These are phyloP conservation scores for Dromococcyx pavoninus DNA, from an alignment of 2,797 vertebrate species.

Conservation along the genomic window DNA sequence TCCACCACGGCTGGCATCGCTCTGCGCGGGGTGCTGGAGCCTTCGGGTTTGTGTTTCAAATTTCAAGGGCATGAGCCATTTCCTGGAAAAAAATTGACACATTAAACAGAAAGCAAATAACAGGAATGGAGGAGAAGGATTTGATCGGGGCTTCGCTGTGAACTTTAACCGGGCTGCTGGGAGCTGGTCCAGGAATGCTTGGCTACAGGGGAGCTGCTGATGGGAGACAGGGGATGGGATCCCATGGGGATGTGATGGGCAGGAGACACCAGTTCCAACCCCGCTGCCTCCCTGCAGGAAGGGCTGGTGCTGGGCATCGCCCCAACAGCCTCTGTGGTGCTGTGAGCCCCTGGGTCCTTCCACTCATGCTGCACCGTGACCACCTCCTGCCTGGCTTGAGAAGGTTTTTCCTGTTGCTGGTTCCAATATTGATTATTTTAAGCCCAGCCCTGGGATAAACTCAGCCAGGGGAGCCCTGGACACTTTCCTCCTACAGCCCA, in stretches of 20 bases:
- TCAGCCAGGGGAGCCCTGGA: background rate
- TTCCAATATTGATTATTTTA: background rate
- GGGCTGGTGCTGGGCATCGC: background rate
- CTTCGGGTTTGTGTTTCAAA: slow-evolving; percentile 42
- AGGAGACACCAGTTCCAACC: rapidly evolving
- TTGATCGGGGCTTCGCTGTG: background rate
- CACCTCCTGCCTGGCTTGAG: rapidly evolving
- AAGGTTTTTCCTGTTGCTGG: background rate
- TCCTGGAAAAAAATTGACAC: slow-evolving; percentile 57
- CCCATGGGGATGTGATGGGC: rapidly evolving
- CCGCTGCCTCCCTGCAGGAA: background rate
- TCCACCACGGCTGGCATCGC: background rate
- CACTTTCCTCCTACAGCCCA: background rate
- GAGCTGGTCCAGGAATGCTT: background rate
- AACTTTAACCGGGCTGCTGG: slow-evolving; percentile 31
- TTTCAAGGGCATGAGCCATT: slow-evolving; percentile 65
- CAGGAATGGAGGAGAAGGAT: background rate
- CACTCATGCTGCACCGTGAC: rapidly evolving
- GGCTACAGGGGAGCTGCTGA: rapidly evolving
- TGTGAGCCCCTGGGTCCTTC: background rate
- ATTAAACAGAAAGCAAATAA: slow-evolving; percentile 63
- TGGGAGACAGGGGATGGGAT: background rate
- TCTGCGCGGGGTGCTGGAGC: background rate
- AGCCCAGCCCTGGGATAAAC: background rate
- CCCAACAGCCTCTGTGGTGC: background rate